Evolutionary conservation across 2,797 vertebrate genomes (phyloP), one percentile per base, ranked within the genome.

Genomic region (Apogon talboti): DNA sequence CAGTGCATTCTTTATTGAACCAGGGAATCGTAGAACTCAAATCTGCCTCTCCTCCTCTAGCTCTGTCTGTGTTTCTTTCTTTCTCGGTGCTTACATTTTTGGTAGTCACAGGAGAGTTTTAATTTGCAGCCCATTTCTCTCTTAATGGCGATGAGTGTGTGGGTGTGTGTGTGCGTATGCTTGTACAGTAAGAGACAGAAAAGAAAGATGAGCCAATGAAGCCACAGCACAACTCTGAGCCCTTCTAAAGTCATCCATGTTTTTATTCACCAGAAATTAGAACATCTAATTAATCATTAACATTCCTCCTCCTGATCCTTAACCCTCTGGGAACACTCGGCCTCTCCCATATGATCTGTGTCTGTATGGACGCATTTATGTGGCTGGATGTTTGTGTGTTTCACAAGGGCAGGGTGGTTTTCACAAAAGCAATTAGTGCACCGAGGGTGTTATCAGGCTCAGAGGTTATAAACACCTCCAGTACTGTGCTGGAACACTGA

Each of bases 201-300:
- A 63, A 81, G 71, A 83, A 72, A 83, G 76, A 81, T 63, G 85
- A 87, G 88, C 81, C 73, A 86, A 75, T 84, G 84, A 76, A 80
- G 77, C 77, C 57, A 78, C 56, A 74, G 70, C 78, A 57, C 59
- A 80, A 88, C 87, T 87, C 83, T 77, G 70, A 81, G 85, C 84
- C 81, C 74, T 77, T 85, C 79, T 84, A 81, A 92, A 92, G 89
- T 81, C 81, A 78, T 89, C 79, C 56, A 83, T 86, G 87, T 92
- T 92, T 92, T 92, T 94, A 93, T 93, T 94, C 92, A 94, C 86
- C 80, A 80, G 83, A 88, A 92, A 89, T 89, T 90, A 81, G 86
- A 88, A 89, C 89, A 88, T 92, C 90, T 93, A 94, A 95, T 94
- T 93, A 93, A 92, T 93, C 92, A 94, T 94, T 93, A 93, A 89